A percentile compares a stretch with the other conserved stretches of the same genome.
These are phyloP conservation scores for Pseudocheirus occidentalis DNA, from an alignment of 2,797 vertebrate species.

Conservation along the genomic window DNA sequence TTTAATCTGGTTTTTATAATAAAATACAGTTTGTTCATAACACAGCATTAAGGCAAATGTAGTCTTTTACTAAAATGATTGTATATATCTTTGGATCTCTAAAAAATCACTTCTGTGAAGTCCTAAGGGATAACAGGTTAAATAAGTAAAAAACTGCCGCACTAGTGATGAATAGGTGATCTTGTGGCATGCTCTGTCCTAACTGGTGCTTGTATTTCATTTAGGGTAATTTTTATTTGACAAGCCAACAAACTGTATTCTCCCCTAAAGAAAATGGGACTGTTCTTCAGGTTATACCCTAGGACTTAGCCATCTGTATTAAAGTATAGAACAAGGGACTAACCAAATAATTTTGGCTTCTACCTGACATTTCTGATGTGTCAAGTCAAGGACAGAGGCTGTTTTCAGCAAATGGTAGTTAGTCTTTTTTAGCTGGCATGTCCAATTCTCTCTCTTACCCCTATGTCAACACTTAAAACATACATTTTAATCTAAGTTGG, in stretches of 20 bases:
- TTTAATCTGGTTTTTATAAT: conserved; percentile 48
- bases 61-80: conserved; percentile 1
- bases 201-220: conserved; percentile 49
- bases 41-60: conserved; percentile 49
- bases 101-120: conserved; percentile 2
- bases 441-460: conserved; percentile 40
- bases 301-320: conserved; percentile 44
- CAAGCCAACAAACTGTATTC: conserved; percentile 3
- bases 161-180: conserved; percentile 8
- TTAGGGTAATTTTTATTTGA: conserved; percentile 32
- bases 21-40: conserved; percentile 65
- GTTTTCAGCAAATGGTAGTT: conserved; percentile 52
- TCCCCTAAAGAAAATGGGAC: background rate
- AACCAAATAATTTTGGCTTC: conserved; percentile 36
- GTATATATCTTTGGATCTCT: conserved; percentile 34
- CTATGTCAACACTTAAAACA: conserved; percentile 11
- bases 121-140: conserved; percentile 59
- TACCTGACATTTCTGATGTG: conserved; percentile 18
- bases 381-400: conserved; percentile 54
- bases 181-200: background rate
- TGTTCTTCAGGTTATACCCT: conserved; percentile 43
- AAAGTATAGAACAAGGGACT: conserved; percentile 45
- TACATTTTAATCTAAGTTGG: background rate
- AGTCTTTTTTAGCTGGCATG: conserved; percentile 61
- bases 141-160: conserved; percentile 11